Percentiles rank a stretch among this genome's conserved stretches.
phyloP scores from a whole-genome alignment of 2,888 invertebrate species.

The Rhodophaea formosa region DNA sequence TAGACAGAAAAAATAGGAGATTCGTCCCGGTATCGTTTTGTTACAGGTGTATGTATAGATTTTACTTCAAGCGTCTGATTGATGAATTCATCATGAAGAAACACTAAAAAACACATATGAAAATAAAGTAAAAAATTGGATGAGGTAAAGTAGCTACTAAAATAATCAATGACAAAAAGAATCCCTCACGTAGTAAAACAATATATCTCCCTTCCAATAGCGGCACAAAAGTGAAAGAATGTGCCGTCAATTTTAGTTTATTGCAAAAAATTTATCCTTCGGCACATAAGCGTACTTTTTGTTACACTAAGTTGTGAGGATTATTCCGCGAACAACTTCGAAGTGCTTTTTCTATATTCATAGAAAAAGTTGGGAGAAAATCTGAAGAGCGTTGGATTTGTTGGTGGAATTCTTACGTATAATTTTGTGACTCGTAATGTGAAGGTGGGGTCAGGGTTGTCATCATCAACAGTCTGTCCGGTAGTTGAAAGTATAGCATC shows the following conservation, averaged over 20 bases:
- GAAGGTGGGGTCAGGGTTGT: no score
- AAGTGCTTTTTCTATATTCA: slow-evolving; percentile 23
- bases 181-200: neutral
- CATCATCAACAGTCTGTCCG: no score
- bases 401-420: no score
- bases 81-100: no score
- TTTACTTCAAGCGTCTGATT: no score
- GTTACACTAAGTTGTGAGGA: slow-evolving; percentile 6
- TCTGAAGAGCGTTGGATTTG: slow-evolving; percentile 6
- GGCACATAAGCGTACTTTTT: slow-evolving; percentile 8
- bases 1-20: no score
- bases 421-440: no score
- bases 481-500: no score
- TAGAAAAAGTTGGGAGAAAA: slow-evolving; percentile 24
- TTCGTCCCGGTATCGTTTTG: no score
- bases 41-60: no score
- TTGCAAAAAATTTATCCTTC: slow-evolving; percentile 10
- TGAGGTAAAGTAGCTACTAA: neutral
- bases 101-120: no score
- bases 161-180: neutral
- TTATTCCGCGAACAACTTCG: slow-evolving; percentile 12
- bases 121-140: no score
- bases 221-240: slow-evolving; percentile 5
- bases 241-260: slow-evolving; percentile 14
- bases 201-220: neutral